Conservation (phyloP, 2,113 vertebrate species). For the Catagonus wagneri region DNA sequence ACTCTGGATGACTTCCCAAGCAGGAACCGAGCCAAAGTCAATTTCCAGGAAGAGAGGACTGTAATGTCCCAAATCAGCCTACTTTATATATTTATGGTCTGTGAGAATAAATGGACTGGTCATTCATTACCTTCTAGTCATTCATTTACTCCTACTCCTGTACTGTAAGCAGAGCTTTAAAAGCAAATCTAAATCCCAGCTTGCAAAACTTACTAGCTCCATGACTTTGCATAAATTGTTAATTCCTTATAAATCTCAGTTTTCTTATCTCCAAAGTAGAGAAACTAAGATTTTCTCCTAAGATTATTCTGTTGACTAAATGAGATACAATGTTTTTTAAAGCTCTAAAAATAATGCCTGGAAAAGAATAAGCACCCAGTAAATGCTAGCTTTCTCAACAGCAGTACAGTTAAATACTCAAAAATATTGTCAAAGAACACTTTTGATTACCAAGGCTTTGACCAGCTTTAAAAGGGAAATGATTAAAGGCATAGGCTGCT, state of each 20-base stretch:
- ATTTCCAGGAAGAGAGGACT: neutral
- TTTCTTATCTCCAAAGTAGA: neutral
- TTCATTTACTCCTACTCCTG: neutral
- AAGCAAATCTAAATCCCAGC: constrained; percentile 33
- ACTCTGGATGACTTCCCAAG: neutral
- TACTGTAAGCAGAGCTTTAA: neutral
- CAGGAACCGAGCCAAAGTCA: neutral
- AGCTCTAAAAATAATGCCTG: neutral
- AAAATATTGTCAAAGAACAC: neutral
- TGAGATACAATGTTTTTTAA: neutral
- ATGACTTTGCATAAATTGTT: neutral
- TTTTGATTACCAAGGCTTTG: neutral
- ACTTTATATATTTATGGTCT: neutral
- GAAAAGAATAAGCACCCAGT: neutral
- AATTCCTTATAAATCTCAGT: neutral
- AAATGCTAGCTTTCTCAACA: neutral
- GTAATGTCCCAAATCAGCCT: neutral
- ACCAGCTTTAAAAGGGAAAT: neutral
- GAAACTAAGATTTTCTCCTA: neutral
- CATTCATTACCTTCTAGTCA: neutral
- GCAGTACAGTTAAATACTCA: neutral
- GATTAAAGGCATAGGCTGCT: neutral
- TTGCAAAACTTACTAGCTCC: neutral
- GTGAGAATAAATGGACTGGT: neutral
- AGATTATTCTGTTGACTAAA: neutral